phyloP scores from a whole-genome alignment of 2,888 invertebrate genomes.

The Cheilosia vulpina region DNA sequence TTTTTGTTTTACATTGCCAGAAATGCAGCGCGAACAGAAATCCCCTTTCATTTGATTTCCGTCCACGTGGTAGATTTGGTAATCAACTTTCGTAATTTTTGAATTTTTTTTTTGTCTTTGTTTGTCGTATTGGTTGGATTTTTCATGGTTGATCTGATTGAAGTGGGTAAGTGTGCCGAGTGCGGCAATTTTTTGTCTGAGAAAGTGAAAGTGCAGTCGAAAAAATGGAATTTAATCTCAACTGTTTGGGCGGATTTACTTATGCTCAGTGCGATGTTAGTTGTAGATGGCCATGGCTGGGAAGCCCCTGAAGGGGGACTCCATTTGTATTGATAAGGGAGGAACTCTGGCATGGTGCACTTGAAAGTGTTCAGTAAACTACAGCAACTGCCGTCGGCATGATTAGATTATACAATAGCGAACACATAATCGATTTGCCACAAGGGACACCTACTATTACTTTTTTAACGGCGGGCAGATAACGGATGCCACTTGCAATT shows the following conservation, averaged over 20 bases:
- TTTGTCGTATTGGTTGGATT: background rate
- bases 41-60: constrained; percentile 70
- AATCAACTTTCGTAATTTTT: constrained; percentile 17
- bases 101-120: constrained; percentile 2
- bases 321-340: background rate
- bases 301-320: background rate
- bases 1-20: constrained; percentile 34
- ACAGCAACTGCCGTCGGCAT: background rate
- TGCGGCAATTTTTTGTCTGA: constrained; percentile 13
- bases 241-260: constrained; percentile 55
- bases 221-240: constrained; percentile 30
- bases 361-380: background rate
- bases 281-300: background rate
- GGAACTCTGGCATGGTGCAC: background rate
- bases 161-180: constrained; percentile 40
- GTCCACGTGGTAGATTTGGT: constrained; percentile 80
- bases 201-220: constrained; percentile 66
- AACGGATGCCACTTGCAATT: too few relatives aligned
- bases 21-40: background rate
- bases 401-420: background rate
- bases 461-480: too few relatives aligned
- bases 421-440: background rate
- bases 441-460: too few relatives aligned
- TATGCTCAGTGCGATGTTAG: constrained; percentile 26
- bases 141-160: background rate